These are phyloP conservation scores for Leucopsar rothschildi DNA, from an alignment of 2,113 vertebrate genomes.

Conservation along the genomic window DNA sequence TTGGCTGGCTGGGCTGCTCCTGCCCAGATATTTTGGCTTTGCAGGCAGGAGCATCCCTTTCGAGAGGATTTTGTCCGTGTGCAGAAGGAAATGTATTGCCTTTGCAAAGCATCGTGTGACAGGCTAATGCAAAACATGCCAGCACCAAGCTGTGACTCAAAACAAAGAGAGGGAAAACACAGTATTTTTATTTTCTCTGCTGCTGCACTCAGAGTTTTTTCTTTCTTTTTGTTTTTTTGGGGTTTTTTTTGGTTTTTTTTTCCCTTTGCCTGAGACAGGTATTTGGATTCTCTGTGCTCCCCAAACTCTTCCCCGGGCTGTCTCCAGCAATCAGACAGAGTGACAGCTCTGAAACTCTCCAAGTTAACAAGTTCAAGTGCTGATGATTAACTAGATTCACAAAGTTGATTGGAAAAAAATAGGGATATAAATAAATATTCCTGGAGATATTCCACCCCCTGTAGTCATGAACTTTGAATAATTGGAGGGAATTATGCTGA, in stretches of 20 bases:
- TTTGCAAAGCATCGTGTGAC: slow-evolving; percentile 4
- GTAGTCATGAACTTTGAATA: slow-evolving; percentile 86
- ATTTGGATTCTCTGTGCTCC: slow-evolving; percentile 23
- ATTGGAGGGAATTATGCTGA: slow-evolving; percentile 85
- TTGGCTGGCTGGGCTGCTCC: background rate
- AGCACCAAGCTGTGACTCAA: slow-evolving; percentile 55
- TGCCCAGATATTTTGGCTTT: slow-evolving; percentile 3
- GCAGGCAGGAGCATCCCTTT: background rate
- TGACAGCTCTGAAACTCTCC: slow-evolving; percentile 55
- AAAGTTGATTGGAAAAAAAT: slow-evolving; percentile 77
- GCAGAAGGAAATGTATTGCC: background rate
- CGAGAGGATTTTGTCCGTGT: background rate
- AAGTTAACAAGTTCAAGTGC: slow-evolving; percentile 70
- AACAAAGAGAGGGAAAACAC: slow-evolving; percentile 47
- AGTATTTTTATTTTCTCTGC: slow-evolving; percentile 42
- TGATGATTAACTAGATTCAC: slow-evolving; percentile 75
- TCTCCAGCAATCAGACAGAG: slow-evolving; percentile 62
- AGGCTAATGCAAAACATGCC: slow-evolving; percentile 58
- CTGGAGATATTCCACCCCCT: slow-evolving; percentile 80
- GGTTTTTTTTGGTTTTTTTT: background rate
- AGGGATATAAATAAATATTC: slow-evolving; percentile 84
- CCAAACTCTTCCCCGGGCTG: slow-evolving; percentile 10
- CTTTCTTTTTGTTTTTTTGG: background rate
- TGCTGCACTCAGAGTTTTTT: background rate
- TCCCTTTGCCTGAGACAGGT: background rate